phyloP scores from a whole-genome alignment of 2,113 vertebrate species.

The Heterotis niloticus region DNA sequence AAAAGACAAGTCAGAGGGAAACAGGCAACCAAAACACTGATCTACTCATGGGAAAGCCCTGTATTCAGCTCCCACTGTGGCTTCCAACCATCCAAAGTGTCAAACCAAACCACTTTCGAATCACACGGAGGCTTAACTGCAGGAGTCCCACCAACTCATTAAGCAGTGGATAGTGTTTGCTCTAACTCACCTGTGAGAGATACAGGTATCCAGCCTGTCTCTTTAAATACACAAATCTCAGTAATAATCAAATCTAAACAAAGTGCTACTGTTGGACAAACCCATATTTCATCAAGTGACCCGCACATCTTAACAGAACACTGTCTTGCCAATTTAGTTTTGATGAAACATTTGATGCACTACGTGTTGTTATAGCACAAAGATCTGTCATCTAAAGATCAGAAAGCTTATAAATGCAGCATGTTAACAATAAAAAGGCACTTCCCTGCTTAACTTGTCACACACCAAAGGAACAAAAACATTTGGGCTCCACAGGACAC shows the following conservation, averaged over 20 bases:
- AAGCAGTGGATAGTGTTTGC: neutral
- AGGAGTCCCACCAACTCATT: neutral
- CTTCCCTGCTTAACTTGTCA: neutral
- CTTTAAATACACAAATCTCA: neutral
- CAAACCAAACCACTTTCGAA: neutral
- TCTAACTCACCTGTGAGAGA: neutral
- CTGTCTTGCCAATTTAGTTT: neutral
- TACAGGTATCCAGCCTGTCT: conserved; percentile 6
- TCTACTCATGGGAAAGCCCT: no score
- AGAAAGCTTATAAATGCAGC: neutral
- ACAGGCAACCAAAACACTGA: no score
- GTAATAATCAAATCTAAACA: neutral
- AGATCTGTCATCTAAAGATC: neutral
- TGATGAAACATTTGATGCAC: neutral
- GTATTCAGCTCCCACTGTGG: no score
- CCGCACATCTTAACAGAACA: neutral
- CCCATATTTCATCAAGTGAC: neutral
- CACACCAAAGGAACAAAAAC: neutral
- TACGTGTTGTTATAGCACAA: neutral
- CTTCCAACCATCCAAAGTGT: neutral
- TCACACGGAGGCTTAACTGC: neutral
- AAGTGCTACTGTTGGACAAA: conserved; percentile 1
- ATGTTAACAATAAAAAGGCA: neutral
- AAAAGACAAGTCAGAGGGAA: no score
- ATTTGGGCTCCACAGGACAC: neutral